Evolutionary conservation across 1,140 invertebrate genomes (phyloP).

Genomic region (Drosophila lacertosa): DNA sequence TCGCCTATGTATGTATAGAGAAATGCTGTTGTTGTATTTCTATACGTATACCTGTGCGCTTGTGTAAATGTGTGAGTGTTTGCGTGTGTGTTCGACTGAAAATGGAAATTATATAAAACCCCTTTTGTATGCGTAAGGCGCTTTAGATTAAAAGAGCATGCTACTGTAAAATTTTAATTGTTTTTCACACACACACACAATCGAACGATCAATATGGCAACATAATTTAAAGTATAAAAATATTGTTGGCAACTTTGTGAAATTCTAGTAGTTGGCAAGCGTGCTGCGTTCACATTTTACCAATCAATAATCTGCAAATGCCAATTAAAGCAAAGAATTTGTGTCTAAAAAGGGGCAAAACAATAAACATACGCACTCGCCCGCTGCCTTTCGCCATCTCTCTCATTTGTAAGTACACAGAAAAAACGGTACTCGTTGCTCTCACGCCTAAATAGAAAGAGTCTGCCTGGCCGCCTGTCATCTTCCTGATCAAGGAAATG

Average conservation of each 20-base stretch:
- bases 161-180: constrained; percentile 20
- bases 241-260: constrained; percentile 32
- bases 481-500: constrained; percentile 43
- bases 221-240: constrained; percentile 11
- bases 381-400: constrained; percentile 4
- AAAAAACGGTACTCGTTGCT: constrained; percentile 24
- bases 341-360: constrained; percentile 6
- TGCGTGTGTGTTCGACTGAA: constrained; percentile 57
- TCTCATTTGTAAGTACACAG: constrained; percentile 8
- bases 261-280: constrained; percentile 44
- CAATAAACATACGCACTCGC: constrained; percentile 8
- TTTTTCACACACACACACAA: constrained; percentile 13
- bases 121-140: constrained; percentile 42
- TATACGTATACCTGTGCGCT: constrained; percentile 48
- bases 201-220: constrained; percentile 42
- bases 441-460: constrained; percentile 17
- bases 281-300: constrained; percentile 11
- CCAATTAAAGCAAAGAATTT: constrained; percentile 37
- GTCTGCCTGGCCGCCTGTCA: constrained; percentile 19
- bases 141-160: constrained; percentile 43
- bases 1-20: constrained; percentile 43
- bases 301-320: constrained; percentile 49
- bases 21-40: constrained; percentile 41
- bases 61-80: constrained; percentile 54
- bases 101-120: constrained; percentile 80